A percentile compares a stretch with the other conserved stretches of the same genome.
Evolutionary conservation across 2,888 invertebrate genomes (phyloP).

Genomic region (Leucoptera coffeella): DNA sequence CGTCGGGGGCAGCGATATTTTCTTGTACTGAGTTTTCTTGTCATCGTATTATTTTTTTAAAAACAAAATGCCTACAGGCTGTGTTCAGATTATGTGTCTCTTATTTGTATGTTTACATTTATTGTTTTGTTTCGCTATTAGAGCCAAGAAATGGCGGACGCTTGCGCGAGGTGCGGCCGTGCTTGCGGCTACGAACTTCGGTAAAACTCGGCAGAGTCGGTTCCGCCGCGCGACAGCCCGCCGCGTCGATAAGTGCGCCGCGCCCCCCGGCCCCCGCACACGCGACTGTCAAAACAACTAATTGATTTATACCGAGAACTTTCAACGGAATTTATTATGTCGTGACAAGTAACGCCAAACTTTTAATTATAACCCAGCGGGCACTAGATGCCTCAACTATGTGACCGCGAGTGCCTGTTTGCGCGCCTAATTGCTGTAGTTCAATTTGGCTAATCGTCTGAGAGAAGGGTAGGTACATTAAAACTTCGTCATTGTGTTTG

Average conservation of each 20-base stretch:
- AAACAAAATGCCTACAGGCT: too few relatives aligned
- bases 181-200: constrained; percentile 13
- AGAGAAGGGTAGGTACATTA: too few relatives aligned
- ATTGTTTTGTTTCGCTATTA: too few relatives aligned
- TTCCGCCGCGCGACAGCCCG: constrained; percentile 10
- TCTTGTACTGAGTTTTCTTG: too few relatives aligned
- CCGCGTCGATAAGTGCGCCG: constrained; percentile 11
- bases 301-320: constrained; percentile 31
- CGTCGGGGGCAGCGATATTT: too few relatives aligned
- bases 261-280: constrained; percentile 11
- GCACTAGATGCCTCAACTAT: too few relatives aligned
- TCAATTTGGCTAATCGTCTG: too few relatives aligned
- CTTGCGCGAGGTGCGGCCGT: constrained; percentile 17
- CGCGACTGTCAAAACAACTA: constrained; percentile 29
- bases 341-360: constrained; percentile 10
- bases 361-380: constrained; percentile 3
- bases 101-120: too few relatives aligned
- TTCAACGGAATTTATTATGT: constrained; percentile 11
- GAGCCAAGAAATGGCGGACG: constrained; percentile 24
- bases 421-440: too few relatives aligned
- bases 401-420: too few relatives aligned
- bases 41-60: too few relatives aligned
- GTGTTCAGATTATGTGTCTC: too few relatives aligned
- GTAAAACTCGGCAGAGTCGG: constrained; percentile 2
- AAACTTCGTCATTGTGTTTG: constrained; percentile 3